Evolutionary conservation across 1,140 invertebrate genomes (phyloP), one percentile per base, ranked within the genome.

Genomic region (Camponotus vicinus): DNA sequence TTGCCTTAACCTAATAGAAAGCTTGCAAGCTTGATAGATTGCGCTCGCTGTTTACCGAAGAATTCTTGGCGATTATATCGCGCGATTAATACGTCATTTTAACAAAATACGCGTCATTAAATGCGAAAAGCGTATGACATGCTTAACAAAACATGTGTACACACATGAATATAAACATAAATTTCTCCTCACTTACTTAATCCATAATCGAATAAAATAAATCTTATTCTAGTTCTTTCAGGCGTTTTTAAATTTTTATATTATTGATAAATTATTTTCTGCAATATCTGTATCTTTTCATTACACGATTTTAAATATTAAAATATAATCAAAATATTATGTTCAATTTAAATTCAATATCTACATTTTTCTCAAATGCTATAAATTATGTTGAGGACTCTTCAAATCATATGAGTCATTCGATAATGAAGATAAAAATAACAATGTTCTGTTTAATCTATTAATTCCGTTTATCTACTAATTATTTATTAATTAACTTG

Each of bases 1-100:
- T 45, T 73, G 34, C 15, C 27, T 83, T 83, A 45, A 61, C 5
- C 5, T 57, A 55, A 45, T 49, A 8, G 55, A 71, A 82, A 83
- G 21, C n/a, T 40, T n/a, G 15, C 37, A 59, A 71, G n/a, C 34
- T 73, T 75, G n/a, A 37, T 52, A 79, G n/a, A 69, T 55, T 69
- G 15, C 63, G 27, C 7, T 55, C 11, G 11, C 6, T 3, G 11
- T 64, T 64, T 78, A 11, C 21, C 27, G 32, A 3, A 63, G 9
- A 18, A 27, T 55, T 42, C 21, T 18, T 55, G 0, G 32, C 21
- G 18, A 80, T 80, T 80, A 69, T n/a, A 4, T 55, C 13, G 18
- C 7, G 3, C n/a, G 13, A 45, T 77, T 77, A 63, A 67, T 42
- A 27, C n/a, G 4, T 69, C 57, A 49, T 11, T 52, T 27, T 32